Base-by-base conservation (phyloP, 2,888 invertebrate genomes). In the Meta bourneti region DNA sequence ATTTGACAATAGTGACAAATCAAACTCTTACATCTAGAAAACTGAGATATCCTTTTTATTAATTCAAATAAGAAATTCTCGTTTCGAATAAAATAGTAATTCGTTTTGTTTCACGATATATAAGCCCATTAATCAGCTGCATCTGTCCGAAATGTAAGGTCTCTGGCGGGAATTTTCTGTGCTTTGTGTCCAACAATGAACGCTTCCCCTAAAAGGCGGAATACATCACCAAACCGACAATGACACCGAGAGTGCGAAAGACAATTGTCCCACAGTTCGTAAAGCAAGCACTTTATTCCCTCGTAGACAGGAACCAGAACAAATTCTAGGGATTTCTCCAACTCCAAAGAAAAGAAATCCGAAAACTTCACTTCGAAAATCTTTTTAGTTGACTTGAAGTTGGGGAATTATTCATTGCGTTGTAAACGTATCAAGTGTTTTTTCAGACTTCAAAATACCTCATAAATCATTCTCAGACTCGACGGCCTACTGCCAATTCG, bases 401-500 rank as follows among this genome's bases (percentile, higher is more conserved):
- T 71, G 72, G 52, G 71, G 89, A 87, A 91, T 91, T 91, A 91
- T 91, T 91, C 91, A 91, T 91, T 13, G 86, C 86, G 70, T 87
- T 82, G 87, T 91, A 87, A 87, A 91, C 81, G 75, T 71, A 91
- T 91, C 85, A 90, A 85, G 77, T 78, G 77, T 91, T 91, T 85
- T 90, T 90, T 61, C 61, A 19, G 61, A 19, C 54, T 91, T 77
- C 72, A 91, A 86, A 86, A 86, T 91, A 87, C 54, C 82, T 75
- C 91, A 77, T 91, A 91, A 87, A 91, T 91, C 91, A 87, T 78
- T 87, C 77, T 90, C 49, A 11, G 61, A 78, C 52, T 16, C n/a
- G 79, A 72, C 85, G 80, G 79, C 80, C 61, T 52, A 74, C 20
- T 79, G 85, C 84, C 89, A 88, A 48, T 83, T 2, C 72, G 77